Conservation (phyloP, 2,113 vertebrate genomes). For the Tauraco erythrolophus region DNA sequence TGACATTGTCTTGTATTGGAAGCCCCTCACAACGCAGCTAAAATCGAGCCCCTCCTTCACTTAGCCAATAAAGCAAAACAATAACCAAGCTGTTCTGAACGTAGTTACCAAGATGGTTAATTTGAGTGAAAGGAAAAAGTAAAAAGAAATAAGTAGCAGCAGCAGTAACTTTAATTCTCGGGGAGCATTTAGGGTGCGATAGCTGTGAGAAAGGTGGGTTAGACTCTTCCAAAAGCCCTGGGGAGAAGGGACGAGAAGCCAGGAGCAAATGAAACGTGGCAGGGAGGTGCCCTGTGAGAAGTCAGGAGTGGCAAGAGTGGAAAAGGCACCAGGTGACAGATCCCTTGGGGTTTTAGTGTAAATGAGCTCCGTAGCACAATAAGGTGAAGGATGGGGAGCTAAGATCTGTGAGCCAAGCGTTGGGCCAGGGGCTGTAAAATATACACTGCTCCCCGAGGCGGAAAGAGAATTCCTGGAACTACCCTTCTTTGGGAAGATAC, state of each 20-base stretch:
- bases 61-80: not conserved
- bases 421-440: rapidly evolving
- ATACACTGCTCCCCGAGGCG: rapidly evolving
- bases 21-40: not conserved
- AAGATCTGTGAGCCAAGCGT: no score
- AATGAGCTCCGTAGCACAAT: not conserved
- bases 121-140: not conserved
- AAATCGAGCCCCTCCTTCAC: not conserved
- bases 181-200: rapidly evolving
- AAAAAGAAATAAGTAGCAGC: not conserved
- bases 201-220: not conserved
- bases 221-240: not conserved
- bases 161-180: not conserved
- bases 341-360: not conserved
- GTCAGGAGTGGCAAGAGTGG: not conserved
- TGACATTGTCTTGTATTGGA: not conserved
- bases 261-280: not conserved
- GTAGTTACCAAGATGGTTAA: no score
- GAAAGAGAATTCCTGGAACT: not conserved
- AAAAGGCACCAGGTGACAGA: not conserved
- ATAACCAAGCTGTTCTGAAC: not conserved
- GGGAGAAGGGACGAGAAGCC: not conserved
- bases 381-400: not conserved
- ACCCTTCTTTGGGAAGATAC: rapidly evolving
- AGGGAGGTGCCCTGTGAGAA: not conserved